Percentiles rank a stretch among this genome's conserved stretches.
Conservation (phyloP, 2,888 invertebrate species). For the Archaeoteleia sp. region DNA sequence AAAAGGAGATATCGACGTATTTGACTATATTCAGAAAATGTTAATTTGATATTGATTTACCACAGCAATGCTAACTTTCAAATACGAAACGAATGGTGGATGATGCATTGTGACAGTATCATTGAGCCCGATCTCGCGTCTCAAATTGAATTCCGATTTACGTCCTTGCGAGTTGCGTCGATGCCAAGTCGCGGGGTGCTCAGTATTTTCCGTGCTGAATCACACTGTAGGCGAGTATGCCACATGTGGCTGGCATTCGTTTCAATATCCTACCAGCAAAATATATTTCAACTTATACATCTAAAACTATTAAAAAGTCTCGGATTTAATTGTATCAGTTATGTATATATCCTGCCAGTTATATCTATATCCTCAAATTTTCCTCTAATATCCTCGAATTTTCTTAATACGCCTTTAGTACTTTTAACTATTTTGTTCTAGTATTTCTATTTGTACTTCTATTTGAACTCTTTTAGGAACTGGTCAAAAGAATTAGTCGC, state of each 20-base stretch:
- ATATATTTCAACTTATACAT: background rate
- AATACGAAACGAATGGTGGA: constrained; percentile 6
- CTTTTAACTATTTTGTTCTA: too few relatives aligned
- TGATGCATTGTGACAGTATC: constrained; percentile 25
- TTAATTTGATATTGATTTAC: too few relatives aligned
- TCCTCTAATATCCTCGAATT: too few relatives aligned
- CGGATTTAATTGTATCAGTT: constrained; percentile 30
- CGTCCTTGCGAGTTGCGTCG: constrained; percentile 47
- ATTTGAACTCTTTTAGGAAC: too few relatives aligned
- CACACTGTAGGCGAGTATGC: constrained; percentile 10
- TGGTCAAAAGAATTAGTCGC: too few relatives aligned
- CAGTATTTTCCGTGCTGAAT: constrained; percentile 7
- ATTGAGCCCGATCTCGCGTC: constrained; percentile 53
- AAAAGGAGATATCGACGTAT: too few relatives aligned
- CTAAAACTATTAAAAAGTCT: constrained; percentile 23
- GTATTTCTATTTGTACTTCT: too few relatives aligned
- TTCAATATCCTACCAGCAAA: background rate
- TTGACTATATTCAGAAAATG: too few relatives aligned
- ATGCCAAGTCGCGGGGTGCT: constrained; percentile 38
- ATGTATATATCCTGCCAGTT: constrained; percentile 18
- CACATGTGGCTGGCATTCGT: constrained; percentile 20
- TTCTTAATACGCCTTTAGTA: too few relatives aligned
- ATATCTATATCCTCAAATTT: too few relatives aligned
- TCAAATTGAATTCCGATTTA: constrained; percentile 72
- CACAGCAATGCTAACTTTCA: constrained; percentile 16